Conservation (phyloP, 2,113 vertebrate species). For the Anthoscopus minutus region DNA sequence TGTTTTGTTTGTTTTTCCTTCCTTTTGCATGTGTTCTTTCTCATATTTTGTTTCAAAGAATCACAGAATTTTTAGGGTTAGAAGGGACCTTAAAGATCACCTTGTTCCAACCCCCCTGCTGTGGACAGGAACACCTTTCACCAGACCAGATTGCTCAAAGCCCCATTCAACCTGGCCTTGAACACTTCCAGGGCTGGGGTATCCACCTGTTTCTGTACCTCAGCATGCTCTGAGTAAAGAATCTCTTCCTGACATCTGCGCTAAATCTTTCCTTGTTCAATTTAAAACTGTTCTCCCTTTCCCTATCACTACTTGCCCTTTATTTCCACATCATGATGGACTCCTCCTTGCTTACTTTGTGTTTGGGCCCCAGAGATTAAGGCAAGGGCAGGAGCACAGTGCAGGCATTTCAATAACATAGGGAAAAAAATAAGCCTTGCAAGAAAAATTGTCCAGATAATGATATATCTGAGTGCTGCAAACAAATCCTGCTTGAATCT, state of each 20-base stretch:
- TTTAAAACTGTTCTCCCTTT: background rate
- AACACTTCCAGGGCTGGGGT: background rate
- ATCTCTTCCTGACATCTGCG: background rate
- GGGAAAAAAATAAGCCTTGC: background rate
- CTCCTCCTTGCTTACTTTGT: background rate
- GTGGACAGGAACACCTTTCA: background rate
- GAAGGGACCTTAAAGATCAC: background rate
- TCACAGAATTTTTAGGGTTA: background rate
- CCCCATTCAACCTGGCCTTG: too few species aligned
- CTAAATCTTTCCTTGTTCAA: background rate
- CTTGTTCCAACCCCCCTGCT: fast-evolving
- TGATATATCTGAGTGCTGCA: background rate
- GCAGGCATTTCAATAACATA: background rate
- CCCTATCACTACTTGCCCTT: background rate
- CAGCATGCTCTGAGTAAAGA: background rate
- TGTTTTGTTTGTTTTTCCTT: background rate
- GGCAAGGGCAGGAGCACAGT: background rate
- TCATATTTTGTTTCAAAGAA: background rate
- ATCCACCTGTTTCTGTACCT: background rate
- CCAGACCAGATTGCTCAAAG: background rate
- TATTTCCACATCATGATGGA: background rate
- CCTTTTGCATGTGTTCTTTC: background rate
- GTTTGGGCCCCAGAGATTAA: background rate
- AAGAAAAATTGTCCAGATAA: background rate
- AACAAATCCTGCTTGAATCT: background rate